Conservation (phyloP, 2,888 invertebrate genomes). For the Koerneria pararmatus region DNA sequence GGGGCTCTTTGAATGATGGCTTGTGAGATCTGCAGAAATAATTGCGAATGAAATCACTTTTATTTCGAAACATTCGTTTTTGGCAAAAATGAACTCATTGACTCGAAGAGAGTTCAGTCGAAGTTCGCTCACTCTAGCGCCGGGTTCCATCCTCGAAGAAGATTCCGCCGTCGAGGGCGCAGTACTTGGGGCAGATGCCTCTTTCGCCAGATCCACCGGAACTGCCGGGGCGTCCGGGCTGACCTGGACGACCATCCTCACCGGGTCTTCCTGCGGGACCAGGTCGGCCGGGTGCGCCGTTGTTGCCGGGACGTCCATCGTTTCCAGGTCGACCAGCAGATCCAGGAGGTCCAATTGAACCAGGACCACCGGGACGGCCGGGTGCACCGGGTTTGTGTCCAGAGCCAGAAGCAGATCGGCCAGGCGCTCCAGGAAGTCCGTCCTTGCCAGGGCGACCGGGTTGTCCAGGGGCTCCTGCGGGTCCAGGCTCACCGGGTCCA, state of each 20-base stretch:
- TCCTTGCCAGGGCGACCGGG: conserved; percentile 4
- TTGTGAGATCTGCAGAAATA: too few species aligned
- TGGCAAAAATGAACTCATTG: too few species aligned
- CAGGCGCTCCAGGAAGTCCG: conserved; percentile 14
- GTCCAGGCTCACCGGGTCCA: neutral
- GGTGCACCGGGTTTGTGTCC: too few species aligned
- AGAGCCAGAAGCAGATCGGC: too few species aligned
- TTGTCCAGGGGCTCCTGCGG: conserved; percentile 2
- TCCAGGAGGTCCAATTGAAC: conserved; percentile 17
- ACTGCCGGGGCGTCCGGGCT: conserved; percentile 15
- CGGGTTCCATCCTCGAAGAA: conserved; percentile 25
- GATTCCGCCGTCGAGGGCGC: conserved; percentile 24
- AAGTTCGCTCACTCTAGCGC: conserved; percentile 15
- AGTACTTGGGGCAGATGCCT: conserved; percentile 26
- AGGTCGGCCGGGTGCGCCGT: conserved; percentile 1
- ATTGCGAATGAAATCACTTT: too few species aligned
- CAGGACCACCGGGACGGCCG: too few species aligned
- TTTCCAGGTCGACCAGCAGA: neutral
- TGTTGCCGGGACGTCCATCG: neutral
- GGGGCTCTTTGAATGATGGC: too few species aligned
- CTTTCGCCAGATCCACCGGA: conserved; percentile 17
- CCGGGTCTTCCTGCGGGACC: conserved; percentile 19
- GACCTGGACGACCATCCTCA: conserved; percentile 14
- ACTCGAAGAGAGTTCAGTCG: too few species aligned
- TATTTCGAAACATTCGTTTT: too few species aligned